Conservation (phyloP, 2,113 vertebrate genomes). For the Actenoides hombroni region DNA sequence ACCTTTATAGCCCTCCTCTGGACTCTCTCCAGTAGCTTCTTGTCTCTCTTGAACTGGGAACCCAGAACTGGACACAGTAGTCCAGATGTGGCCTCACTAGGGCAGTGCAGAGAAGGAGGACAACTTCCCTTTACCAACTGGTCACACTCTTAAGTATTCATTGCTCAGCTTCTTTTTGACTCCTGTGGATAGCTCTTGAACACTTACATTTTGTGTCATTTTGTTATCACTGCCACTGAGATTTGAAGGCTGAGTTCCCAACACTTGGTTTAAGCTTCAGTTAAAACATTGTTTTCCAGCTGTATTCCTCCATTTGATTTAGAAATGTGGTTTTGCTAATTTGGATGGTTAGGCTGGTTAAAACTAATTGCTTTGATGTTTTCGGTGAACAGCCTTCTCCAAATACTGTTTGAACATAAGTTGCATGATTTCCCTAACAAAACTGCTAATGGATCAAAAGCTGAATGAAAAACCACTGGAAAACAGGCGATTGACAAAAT, state of each 20-base stretch:
- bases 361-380: not conserved
- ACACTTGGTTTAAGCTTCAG: not conserved
- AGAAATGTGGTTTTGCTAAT: not conserved
- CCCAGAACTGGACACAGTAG: not conserved
- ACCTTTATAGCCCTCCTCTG: not conserved
- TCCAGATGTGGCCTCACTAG: not conserved
- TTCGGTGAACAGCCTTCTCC: not conserved
- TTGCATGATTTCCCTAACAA: not conserved
- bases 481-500: not conserved
- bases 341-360: not conserved
- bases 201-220: not conserved
- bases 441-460: not conserved
- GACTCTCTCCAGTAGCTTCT: not conserved
- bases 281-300: not conserved
- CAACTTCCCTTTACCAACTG: not conserved
- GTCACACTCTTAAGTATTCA: not conserved
- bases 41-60: not conserved
- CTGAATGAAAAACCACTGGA: not conserved
- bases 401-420: not conserved
- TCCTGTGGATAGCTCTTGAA: not conserved
- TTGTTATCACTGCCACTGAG: not conserved
- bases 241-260: not conserved
- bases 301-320: not conserved
- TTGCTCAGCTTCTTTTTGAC: not conserved
- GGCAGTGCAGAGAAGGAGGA: not conserved